Percentiles rank a stretch among this genome's conserved stretches.
Conservation (phyloP, 2,797 vertebrate genomes). For the Takifugu rubripes region DNA sequence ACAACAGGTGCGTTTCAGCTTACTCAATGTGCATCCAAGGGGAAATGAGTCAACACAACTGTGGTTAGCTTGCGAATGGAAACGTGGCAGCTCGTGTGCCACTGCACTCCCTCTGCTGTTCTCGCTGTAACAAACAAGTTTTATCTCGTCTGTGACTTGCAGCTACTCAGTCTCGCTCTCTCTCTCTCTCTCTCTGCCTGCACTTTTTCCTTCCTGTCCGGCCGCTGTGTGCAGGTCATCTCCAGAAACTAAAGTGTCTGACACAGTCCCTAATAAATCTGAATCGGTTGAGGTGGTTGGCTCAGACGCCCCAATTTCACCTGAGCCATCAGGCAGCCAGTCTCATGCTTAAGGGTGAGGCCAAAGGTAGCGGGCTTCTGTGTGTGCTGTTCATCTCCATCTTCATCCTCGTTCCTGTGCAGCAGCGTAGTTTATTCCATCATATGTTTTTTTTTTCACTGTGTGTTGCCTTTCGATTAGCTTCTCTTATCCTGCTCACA, state of each 20-base stretch:
- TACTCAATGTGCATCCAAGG: background rate
- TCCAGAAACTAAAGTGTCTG: constrained; percentile 71
- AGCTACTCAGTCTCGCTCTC: constrained; percentile 10
- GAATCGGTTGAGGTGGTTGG: constrained; percentile 71
- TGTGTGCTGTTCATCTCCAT: constrained; percentile 32
- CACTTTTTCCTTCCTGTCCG: constrained; percentile 13
- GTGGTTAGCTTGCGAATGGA: background rate
- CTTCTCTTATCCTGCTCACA: too few species aligned
- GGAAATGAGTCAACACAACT: constrained; percentile 10
- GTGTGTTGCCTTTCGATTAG: background rate
- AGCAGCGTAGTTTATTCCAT: background rate
- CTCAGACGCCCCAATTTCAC: constrained; percentile 63
- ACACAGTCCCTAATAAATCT: constrained; percentile 64
- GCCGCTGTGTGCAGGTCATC: constrained; percentile 64
- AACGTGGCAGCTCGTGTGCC: constrained; percentile 2
- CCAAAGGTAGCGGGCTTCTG: constrained; percentile 28
- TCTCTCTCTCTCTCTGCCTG: constrained; percentile 20
- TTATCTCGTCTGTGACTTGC: constrained; percentile 16
- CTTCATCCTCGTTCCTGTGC: constrained; percentile 29
- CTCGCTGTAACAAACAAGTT: constrained; percentile 34
- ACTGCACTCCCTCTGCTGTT: constrained; percentile 14
- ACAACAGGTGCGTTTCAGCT: constrained; percentile 80
- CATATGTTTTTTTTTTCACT: background rate
- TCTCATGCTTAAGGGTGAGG: constrained; percentile 74
- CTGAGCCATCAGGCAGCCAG: constrained; percentile 65